Evolutionary conservation across 2,888 invertebrate genomes (phyloP).

Genomic region (Digitonthophagus gazella): DNA sequence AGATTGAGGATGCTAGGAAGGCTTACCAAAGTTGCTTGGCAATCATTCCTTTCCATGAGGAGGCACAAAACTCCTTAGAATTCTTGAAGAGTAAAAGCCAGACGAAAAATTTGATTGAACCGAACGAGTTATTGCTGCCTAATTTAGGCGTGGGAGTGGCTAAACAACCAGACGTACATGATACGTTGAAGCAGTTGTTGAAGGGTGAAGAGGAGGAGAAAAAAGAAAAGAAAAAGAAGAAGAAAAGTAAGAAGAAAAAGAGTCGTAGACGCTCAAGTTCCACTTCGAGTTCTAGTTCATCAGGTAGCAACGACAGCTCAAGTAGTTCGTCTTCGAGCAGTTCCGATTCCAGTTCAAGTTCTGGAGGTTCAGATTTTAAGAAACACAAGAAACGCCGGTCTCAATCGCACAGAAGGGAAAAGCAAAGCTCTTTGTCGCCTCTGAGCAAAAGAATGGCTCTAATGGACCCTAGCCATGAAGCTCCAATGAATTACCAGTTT

Average conservation of each 20-base stretch:
- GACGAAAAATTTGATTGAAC: conserved; percentile 62
- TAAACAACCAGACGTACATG: conserved; percentile 57
- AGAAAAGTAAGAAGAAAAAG: conserved; percentile 62
- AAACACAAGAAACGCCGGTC: conserved; percentile 59
- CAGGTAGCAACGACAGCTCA: conserved; percentile 57
- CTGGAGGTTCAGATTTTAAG: conserved; percentile 60
- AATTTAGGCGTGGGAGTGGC: conserved; percentile 56
- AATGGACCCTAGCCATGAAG: conserved; percentile 59
- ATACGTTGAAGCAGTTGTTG: conserved; percentile 62
- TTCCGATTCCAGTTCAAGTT: conserved; percentile 65
- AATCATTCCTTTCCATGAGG: conserved; percentile 83
- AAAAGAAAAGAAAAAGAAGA: conserved; percentile 65
- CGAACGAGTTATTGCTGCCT: conserved; percentile 61
- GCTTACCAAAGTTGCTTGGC: conserved; percentile 81
- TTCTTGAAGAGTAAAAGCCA: conserved; percentile 70
- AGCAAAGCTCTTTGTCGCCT: conserved; percentile 74
- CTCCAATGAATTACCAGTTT: conserved; percentile 62
- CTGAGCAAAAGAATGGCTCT: conserved; percentile 81
- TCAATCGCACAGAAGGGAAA: conserved; percentile 56
- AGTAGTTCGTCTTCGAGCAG: conserved; percentile 56
- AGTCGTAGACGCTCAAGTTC: conserved; percentile 62
- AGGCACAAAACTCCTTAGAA: conserved; percentile 80
- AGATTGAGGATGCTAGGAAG: conserved; percentile 79
- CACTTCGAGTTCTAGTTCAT: conserved; percentile 50
- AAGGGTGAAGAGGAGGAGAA: conserved; percentile 55